Evolutionary conservation across 2,888 invertebrate genomes (phyloP), one percentile per base, ranked within the genome.

Genomic region (Carabus problematicus): DNA sequence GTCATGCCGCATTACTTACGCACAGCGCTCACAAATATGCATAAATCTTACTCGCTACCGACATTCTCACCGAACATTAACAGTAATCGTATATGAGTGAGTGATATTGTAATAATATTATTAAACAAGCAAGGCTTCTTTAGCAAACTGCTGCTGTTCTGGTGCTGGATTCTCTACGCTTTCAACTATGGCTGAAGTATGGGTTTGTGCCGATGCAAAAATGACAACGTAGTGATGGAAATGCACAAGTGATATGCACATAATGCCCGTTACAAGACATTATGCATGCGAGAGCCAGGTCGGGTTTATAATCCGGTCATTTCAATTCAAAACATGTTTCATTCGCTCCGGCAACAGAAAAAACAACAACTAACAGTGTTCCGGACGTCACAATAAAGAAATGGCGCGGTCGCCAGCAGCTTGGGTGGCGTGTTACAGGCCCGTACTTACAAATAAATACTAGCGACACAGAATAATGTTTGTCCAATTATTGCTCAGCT

Each of bases 291-390:
- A 69, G 29, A 29, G 45, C 61, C 61, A 62, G 68, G 54, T 61
- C 61, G 61, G 61, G 16, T 69, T 69, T 69, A 69, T 70, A 70
- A 70, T 70, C 63, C 43, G 63, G 70, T 64, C 64, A 61, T 71
- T 71, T 67, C 64, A 68, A 71, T 71, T 70, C 71, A 63, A 70
- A 70, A 61, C 70, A 70, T 71, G 71, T 71, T 71, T 71, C 68
- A 71, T 66, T 70, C 70, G 69, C 67, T 70, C 59, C 58, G 54
- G 52, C 61, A 54, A 58, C 49, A 49, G 58, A 69, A 71, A 54
- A 70, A 71, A 71, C 61, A 68, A 69, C 69, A 69, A 69, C 69
- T 69, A 69, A 69, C 69, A 61, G 55, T 69, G 69, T 62, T 61
- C 61, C 62, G 55, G 45, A 69, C 69, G 69, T 69, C 69, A 69